Percentiles rank a stretch among this genome's conserved stretches.
Evolutionary conservation across 2,888 invertebrate species (phyloP).

Genomic region (Globia sparganii): DNA sequence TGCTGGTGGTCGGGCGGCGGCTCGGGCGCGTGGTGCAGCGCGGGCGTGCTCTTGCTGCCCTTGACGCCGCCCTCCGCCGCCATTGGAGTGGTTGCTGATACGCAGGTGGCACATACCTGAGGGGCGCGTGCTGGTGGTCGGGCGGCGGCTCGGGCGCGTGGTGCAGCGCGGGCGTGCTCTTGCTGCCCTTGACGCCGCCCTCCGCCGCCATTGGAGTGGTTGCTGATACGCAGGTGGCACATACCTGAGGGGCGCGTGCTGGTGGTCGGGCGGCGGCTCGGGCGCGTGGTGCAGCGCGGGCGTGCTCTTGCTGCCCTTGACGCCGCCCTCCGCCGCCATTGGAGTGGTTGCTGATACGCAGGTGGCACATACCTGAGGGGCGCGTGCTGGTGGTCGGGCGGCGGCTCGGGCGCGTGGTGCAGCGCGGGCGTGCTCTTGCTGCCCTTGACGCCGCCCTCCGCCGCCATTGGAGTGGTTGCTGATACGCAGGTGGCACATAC

Average conservation of each 20-base stretch:
- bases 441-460: slow-evolving; percentile 88
- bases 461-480: too few relatives aligned
- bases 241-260: slow-evolving; percentile 88
- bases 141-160: slow-evolving; percentile 93
- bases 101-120: too few relatives aligned
- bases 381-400: slow-evolving; percentile 94
- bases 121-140: slow-evolving; percentile 93
- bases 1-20: slow-evolving; percentile 66
- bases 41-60: too few relatives aligned
- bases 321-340: slow-evolving; percentile 90
- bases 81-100: too few relatives aligned
- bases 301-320: slow-evolving; percentile 95
- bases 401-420: slow-evolving; percentile 92
- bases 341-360: too few relatives aligned
- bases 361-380: slow-evolving; percentile 82
- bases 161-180: slow-evolving; percentile 97
- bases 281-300: slow-evolving; percentile 94
- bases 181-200: slow-evolving; percentile 92
- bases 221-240: slow-evolving; percentile 88
- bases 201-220: slow-evolving; percentile 91
- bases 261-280: slow-evolving; percentile 96
- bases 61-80: too few relatives aligned
- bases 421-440: slow-evolving; percentile 97
- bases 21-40: slow-evolving; percentile 20
- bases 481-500: slow-evolving; percentile 84